A percentile compares a stretch with the other conserved stretches of the same genome.
phyloP scores from a whole-genome alignment of 1,140 invertebrate species.

The Leguminivora glycinivorella region DNA sequence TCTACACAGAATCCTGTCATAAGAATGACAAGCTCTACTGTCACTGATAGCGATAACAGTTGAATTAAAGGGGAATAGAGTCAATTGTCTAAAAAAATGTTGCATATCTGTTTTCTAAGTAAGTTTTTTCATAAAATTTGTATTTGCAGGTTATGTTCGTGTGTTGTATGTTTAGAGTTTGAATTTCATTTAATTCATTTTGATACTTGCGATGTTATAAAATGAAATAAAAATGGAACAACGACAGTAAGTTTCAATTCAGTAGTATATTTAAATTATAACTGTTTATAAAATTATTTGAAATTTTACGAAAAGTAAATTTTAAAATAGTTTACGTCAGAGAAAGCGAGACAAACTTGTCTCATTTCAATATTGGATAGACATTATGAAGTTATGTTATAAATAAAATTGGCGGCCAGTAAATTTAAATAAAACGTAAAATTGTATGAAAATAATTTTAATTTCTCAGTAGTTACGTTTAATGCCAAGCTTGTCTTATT shows the following conservation, averaged over 20 bases:
- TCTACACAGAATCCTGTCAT: slow-evolving; percentile 70
- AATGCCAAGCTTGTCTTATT: slow-evolving; percentile 34
- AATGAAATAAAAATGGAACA: slow-evolving; percentile 31
- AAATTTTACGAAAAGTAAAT: too few relatives aligned
- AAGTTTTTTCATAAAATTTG: neutral
- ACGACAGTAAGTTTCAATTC: neutral
- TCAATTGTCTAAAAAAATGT: neutral
- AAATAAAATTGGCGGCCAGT: too few relatives aligned
- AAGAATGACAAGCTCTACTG: slow-evolving; percentile 68
- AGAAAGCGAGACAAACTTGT: too few relatives aligned
- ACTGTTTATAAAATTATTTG: too few relatives aligned
- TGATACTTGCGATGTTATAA: slow-evolving; percentile 29
- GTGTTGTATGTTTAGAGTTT: slow-evolving; percentile 39
- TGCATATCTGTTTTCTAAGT: slow-evolving; percentile 20
- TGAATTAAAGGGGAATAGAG: slow-evolving; percentile 39
- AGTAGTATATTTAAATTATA: neutral
- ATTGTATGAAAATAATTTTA: too few relatives aligned
- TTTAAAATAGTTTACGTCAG: too few relatives aligned
- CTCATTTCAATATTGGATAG: too few relatives aligned
- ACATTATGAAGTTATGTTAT: too few relatives aligned
- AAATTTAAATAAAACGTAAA: too few relatives aligned
- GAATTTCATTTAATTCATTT: slow-evolving; percentile 36
- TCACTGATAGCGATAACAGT: slow-evolving; percentile 70
- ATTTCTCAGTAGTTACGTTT: too few relatives aligned
- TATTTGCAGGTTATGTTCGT: slow-evolving; percentile 8